Base-by-base conservation (phyloP, 2,113 vertebrate species). In the Sander lucioperca region DNA sequence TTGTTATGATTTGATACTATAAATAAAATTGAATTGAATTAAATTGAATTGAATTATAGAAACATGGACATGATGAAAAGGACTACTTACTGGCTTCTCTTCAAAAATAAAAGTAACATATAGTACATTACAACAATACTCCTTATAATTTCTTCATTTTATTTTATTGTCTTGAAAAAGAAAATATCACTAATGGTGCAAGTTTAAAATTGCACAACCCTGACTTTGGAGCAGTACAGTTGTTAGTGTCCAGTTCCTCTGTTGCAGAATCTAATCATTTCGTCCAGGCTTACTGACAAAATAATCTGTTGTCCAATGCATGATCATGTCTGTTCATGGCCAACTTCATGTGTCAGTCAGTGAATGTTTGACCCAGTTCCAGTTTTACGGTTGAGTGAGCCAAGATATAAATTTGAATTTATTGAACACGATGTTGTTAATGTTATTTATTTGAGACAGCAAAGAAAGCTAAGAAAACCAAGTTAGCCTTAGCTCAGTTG, bases 291-390 rank as follows among this genome's bases (percentile, higher is more conserved):
- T 0, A 18, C 78, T 10, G 36, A 73, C 47, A 57, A 25, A 33
- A 21, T 15, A 48, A 21, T 54, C 43, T 43, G 62, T 33, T 51
- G 33, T 66, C 27, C 54, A 3, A 43, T 47, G 80, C 27, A 48
- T 74, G 59, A 64, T 56, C 50, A 74, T 82, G 76, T 79, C 62
- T 53, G 19, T 59, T 80, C 21, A 6, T 16, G 43, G 57, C 1
- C 43, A 56, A 8, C 63, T 56, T 76, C 48, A 53, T 54, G 59
- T 68, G 16, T 57, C 70, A 54, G 59, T 21, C 66, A 16, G 33
- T 71, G 43, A 84, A 84, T 56, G 69, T 74, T 65, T 84, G 72
- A 80, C 70, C 62, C 64, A 81, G 12, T 79, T 87, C 54, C 65
- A 69, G 47, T 57, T 69, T 65, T 15, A 64, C 57, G 81, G 78